These are phyloP conservation scores for Euzetes globulus DNA, from an alignment of 2,888 invertebrate genomes.

Conservation along the genomic window DNA sequence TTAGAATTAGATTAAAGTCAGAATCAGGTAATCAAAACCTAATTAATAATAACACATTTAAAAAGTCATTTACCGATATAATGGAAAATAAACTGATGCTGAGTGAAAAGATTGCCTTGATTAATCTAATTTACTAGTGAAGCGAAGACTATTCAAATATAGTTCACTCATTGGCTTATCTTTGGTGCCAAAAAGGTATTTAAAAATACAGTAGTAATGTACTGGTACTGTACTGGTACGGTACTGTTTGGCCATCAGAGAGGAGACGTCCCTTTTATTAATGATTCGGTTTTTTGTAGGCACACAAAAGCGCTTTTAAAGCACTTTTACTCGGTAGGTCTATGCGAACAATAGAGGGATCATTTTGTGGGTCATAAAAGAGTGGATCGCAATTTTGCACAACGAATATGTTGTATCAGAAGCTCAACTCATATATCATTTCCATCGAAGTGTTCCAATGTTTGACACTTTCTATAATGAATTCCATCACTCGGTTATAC, in stretches of 20 bases:
- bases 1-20: too few relatives aligned
- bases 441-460: neutral
- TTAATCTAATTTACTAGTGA: too few relatives aligned
- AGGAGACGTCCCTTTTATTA: neutral
- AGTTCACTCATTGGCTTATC: too few relatives aligned
- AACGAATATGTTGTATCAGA: conserved; percentile 6
- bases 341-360: neutral
- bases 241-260: neutral
- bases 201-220: too few relatives aligned
- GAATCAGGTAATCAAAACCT: too few relatives aligned
- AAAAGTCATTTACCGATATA: too few relatives aligned
- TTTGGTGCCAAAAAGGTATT: too few relatives aligned
- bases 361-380: conserved; percentile 4
- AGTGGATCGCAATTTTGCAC: neutral
- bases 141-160: too few relatives aligned
- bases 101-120: too few relatives aligned
- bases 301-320: neutral
- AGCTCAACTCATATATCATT: neutral
- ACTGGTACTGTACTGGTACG: too few relatives aligned
- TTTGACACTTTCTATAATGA: conserved; percentile 22
- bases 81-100: too few relatives aligned
- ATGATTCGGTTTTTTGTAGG: neutral
- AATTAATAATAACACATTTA: too few relatives aligned
- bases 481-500: conserved; percentile 9
- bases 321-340: neutral